These are phyloP conservation scores for Condylostylus longicornis DNA, from an alignment of 1,140 invertebrate species.

Conservation along the genomic window DNA sequence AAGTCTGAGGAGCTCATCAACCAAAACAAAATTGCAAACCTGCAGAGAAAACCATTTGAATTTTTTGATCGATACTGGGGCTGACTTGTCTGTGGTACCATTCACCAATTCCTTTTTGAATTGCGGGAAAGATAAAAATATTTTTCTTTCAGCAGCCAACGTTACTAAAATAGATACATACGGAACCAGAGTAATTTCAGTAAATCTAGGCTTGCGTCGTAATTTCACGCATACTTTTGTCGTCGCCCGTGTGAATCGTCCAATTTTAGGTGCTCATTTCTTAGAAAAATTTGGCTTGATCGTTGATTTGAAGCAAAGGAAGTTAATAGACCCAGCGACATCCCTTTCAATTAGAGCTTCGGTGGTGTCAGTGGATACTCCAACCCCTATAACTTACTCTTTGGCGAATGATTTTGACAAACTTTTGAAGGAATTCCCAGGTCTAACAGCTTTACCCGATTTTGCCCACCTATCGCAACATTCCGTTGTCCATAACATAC, in stretches of 20 bases:
- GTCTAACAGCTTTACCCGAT: not conserved
- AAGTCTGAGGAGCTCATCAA: too few species aligned
- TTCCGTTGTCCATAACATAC: constrained; percentile 9
- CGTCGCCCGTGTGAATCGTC: not conserved
- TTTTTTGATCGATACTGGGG: too few species aligned
- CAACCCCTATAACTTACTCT: not conserved
- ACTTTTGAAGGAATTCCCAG: too few species aligned
- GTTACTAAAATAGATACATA: constrained; percentile 2
- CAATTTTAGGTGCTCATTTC: constrained; percentile 5
- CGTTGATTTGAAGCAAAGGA: not conserved
- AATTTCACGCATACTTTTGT: constrained; percentile 5
- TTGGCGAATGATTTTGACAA: too few species aligned
- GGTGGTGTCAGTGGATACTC: not conserved
- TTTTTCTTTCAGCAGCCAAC: too few species aligned
- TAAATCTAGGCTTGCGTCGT: not conserved
- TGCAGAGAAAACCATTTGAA: too few species aligned
- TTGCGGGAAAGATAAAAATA: too few species aligned
- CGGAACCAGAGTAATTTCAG: not conserved
- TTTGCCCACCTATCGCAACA: not conserved
- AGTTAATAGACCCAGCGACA: not conserved
- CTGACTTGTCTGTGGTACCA: too few species aligned
- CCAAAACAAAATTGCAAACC: too few species aligned
- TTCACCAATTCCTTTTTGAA: too few species aligned
- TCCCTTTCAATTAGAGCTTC: not conserved
- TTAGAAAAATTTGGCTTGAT: constrained; percentile 4